These are phyloP conservation scores for Daboia siamensis DNA, from an alignment of 2,113 vertebrate species.

Conservation along the genomic window DNA sequence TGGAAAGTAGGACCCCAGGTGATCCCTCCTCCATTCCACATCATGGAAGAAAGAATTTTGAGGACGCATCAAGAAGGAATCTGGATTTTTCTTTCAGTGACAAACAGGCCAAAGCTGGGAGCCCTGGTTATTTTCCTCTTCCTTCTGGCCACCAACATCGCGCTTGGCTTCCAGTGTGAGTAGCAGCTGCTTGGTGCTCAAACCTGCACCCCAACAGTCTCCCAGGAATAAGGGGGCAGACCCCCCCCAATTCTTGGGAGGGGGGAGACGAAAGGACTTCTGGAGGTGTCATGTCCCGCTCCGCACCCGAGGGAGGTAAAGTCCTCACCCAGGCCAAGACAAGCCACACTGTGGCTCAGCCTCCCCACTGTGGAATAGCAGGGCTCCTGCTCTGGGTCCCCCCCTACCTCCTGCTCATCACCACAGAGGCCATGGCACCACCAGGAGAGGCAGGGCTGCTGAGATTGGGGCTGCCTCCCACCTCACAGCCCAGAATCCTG, in stretches of 20 bases:
- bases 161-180: constrained; percentile 57
- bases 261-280: not conserved
- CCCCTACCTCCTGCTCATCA: not conserved
- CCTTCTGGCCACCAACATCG: constrained; percentile 26
- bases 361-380: not conserved
- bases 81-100: constrained; percentile 12
- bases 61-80: not conserved
- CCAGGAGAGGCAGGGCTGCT: not conserved
- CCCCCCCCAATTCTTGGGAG: not conserved
- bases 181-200: not conserved
- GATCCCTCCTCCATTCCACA: not conserved
- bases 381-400: not conserved
- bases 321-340: not conserved
- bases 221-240: not conserved
- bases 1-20: not conserved
- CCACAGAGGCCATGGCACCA: not conserved
- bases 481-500: not conserved
- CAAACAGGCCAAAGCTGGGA: not conserved
- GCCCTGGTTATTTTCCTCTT: constrained; percentile 42
- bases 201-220: too few species aligned
- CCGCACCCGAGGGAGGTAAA: not conserved
- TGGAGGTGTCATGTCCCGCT: not conserved
- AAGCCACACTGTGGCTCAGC: not conserved
- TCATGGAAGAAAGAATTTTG: not conserved
- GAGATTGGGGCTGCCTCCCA: not conserved